A percentile compares a stretch with the other conserved stretches of the same genome.
Evolutionary conservation across 2,113 vertebrate species (phyloP).

Genomic region (Psephotus haematonotus): DNA sequence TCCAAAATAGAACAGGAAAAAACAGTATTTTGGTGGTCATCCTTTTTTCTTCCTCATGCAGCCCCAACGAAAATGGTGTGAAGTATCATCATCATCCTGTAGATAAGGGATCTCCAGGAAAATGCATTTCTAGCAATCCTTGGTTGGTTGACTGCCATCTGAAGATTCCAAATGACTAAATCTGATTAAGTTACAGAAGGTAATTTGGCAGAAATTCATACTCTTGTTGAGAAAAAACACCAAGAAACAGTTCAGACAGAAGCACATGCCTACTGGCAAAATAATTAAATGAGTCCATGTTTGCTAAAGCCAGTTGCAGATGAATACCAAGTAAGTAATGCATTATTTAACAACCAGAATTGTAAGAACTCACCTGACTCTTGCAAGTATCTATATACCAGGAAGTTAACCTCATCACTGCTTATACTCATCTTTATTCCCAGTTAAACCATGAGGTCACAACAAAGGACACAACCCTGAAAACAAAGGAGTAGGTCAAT

Average conservation of each 20-base stretch:
- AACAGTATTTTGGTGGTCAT: not conserved
- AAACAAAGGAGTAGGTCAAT: conserved; percentile 67
- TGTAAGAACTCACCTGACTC: conserved; percentile 91
- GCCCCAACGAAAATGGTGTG: not conserved
- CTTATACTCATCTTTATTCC: conserved; percentile 99
- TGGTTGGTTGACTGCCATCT: conserved; percentile 20
- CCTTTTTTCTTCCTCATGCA: not conserved
- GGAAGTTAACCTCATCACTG: conserved; percentile 99
- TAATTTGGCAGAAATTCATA: conserved; percentile 46
- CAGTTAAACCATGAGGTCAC: conserved; percentile 99
- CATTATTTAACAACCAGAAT: conserved; percentile 58
- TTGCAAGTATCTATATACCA: conserved; percentile 99
- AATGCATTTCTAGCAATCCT: not conserved
- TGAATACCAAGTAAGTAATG: conserved; percentile 35
- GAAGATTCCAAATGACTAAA: conserved; percentile 38
- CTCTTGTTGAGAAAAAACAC: conserved; percentile 38
- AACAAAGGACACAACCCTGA: conserved; percentile 90
- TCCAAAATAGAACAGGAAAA: not conserved
- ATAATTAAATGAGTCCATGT: conserved; percentile 58
- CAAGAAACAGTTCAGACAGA: conserved; percentile 26
- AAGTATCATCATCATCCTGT: not conserved
- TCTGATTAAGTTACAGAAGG: conserved; percentile 45
- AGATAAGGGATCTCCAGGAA: not conserved
- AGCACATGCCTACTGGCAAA: conserved; percentile 35
- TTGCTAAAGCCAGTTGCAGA: conserved; percentile 59